A percentile compares a stretch with the other conserved stretches of the same genome.
Evolutionary conservation across 2,797 vertebrate genomes (phyloP).

Genomic region (Xiphorhynchus erythropygius): DNA sequence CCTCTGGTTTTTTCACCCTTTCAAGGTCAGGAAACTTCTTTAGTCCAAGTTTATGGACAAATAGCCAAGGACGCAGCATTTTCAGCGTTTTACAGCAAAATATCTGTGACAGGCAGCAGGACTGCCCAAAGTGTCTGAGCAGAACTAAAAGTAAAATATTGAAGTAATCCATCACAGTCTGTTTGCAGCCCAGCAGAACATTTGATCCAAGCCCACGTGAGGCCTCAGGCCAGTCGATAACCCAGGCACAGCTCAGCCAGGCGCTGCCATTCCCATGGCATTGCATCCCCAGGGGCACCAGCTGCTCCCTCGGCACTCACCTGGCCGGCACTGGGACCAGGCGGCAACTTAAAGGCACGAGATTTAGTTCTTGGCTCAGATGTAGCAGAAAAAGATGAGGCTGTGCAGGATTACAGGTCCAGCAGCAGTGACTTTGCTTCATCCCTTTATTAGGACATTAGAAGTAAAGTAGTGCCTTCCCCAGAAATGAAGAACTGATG

Average conservation of each 20-base stretch:
- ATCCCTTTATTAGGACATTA: neutral
- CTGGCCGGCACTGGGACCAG: neutral
- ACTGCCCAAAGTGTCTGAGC: neutral
- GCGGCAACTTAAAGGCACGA: neutral
- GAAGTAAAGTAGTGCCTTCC: neutral
- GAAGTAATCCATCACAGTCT: neutral
- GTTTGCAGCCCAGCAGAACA: neutral
- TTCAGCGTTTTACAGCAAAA: neutral
- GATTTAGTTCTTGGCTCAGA: neutral
- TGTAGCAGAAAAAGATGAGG: neutral
- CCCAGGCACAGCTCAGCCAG: neutral
- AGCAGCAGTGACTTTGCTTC: neutral
- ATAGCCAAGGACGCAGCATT: neutral
- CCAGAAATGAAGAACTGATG: rapidly evolving
- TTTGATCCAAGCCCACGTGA: rapidly evolving
- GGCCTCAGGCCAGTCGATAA: rapidly evolving
- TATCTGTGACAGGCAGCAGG: neutral
- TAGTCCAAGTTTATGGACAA: neutral
- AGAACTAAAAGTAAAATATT: neutral
- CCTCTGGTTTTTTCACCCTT: neutral
- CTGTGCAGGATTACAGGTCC: neutral
- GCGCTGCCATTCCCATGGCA: neutral
- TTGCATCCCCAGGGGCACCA: neutral
- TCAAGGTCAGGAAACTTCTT: neutral
- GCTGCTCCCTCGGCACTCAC: neutral